Percentiles rank a stretch among this genome's conserved stretches.
phyloP scores from a whole-genome alignment of 2,797 vertebrate species.

The Catostomus latipinnis region DNA sequence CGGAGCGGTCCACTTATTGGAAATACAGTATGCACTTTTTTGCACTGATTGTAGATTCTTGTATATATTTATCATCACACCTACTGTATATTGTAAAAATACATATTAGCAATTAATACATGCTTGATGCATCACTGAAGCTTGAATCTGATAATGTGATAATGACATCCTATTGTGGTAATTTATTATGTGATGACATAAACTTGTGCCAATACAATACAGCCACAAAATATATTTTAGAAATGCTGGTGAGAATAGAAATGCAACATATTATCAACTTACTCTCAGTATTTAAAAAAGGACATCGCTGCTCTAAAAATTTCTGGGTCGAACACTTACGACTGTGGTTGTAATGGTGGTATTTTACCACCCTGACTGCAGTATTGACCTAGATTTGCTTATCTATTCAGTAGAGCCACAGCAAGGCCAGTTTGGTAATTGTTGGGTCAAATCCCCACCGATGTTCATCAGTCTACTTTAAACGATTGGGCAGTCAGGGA shows the following conservation, averaged over 20 bases:
- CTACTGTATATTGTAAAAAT: no score
- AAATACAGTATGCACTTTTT: no score
- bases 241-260: neutral
- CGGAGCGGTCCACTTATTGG: no score
- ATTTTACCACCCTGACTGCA: conserved; percentile 22
- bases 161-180: conserved; percentile 39
- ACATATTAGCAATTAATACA: neutral
- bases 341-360: neutral
- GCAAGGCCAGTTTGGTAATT: conserved; percentile 30
- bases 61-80: no score
- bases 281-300: neutral
- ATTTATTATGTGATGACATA: conserved; percentile 53
- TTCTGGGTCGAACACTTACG: neutral
- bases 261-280: neutral
- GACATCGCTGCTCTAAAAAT: neutral
- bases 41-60: no score
- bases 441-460: conserved; percentile 45
- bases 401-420: conserved; percentile 23
- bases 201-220: neutral
- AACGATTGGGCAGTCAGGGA: conserved; percentile 26
- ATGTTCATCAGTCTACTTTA: conserved; percentile 43
- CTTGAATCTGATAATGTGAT: conserved; percentile 36
- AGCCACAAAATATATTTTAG: neutral
- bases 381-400: conserved; percentile 49
- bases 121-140: conserved; percentile 56